Conservation (phyloP, 2,888 invertebrate genomes). For the Drosophila imparisetae region DNA sequence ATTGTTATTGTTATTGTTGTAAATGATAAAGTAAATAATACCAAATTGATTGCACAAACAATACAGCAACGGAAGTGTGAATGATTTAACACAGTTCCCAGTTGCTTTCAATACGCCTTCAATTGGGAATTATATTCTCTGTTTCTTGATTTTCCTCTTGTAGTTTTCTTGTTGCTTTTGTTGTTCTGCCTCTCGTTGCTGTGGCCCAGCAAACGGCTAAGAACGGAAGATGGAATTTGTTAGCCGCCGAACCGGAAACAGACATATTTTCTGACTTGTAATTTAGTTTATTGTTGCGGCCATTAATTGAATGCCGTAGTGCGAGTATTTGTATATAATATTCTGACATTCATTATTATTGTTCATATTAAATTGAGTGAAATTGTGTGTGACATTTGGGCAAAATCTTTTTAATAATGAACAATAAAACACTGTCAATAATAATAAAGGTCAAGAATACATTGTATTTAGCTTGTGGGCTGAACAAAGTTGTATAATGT, state of each 20-base stretch:
- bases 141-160: slow-evolving; percentile 22
- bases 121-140: slow-evolving; percentile 22
- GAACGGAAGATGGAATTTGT: slow-evolving; percentile 47
- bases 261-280: slow-evolving; percentile 61
- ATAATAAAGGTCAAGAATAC: background rate
- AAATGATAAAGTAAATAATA: slow-evolving; percentile 78
- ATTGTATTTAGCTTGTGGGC: background rate
- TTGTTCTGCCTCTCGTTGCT: slow-evolving; percentile 13
- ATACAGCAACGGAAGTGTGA: slow-evolving; percentile 76
- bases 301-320: slow-evolving; percentile 29
- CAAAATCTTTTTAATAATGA: no score
- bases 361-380: slow-evolving; percentile 21
- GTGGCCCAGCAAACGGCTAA: slow-evolving; percentile 32
- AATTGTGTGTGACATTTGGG: background rate
- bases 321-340: slow-evolving; percentile 32
- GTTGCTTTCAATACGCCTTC: slow-evolving; percentile 32
- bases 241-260: slow-evolving; percentile 66
- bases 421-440: background rate
- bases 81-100: slow-evolving; percentile 77
- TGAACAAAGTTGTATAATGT: background rate
- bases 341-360: slow-evolving; percentile 31
- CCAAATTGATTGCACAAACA: slow-evolving; percentile 81
- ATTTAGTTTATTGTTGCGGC: slow-evolving; percentile 67
- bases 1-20: slow-evolving; percentile 34
- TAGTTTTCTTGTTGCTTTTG: slow-evolving; percentile 2